Base-by-base conservation (phyloP, 2,797 vertebrate genomes). In the Serranus cabrilla region DNA sequence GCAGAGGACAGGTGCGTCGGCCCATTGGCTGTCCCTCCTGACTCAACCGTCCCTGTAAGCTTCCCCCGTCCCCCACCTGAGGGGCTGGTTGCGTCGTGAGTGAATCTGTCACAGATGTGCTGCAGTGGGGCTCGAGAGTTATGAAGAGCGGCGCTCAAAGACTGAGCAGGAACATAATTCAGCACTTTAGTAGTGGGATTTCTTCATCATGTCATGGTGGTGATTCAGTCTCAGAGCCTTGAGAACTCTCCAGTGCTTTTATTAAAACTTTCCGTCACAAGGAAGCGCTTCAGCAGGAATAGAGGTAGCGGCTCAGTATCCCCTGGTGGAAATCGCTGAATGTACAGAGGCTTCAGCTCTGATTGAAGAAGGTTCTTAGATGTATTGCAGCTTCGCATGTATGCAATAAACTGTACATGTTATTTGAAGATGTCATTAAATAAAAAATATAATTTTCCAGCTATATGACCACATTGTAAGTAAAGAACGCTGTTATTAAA, bases 201-300 rank as follows among this genome's bases (percentile, higher is more conserved):
- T 83, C 78, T 84, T 77, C 57, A 76, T 86, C 77, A 70, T 74
- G 71, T 83, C 85, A 70, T 23, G 58, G 60, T 25, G 5, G 80
- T 71, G 83, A 81, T 76, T 75, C 52, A 49, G 61, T 52, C 55
- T 21, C 49, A 76, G 62, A 74, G 75, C 79, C 72, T 72, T 85
- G 40, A 76, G 80, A 75, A 76, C 37, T 70, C 31, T 66, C 45
- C 39, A 3, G 37, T 51, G 62, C 52, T 86, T 90, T 78, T 65
- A 69, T 85, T 77, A 66, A 86, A 83, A 82, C 70, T 69, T 78
- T 80, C 68, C 11, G n/a, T 86, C 74, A 85, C 42, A 40, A 75
- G 31, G 51, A 74, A 46, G n/a, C 8, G 1, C 21, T 55, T 46
- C 31, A 46, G 77, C 55, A 59, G 64, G 72, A 68, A 68, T 47